Evolutionary conservation across 2,888 invertebrate species (phyloP).

Genomic region (Philopedon plagiatum): DNA sequence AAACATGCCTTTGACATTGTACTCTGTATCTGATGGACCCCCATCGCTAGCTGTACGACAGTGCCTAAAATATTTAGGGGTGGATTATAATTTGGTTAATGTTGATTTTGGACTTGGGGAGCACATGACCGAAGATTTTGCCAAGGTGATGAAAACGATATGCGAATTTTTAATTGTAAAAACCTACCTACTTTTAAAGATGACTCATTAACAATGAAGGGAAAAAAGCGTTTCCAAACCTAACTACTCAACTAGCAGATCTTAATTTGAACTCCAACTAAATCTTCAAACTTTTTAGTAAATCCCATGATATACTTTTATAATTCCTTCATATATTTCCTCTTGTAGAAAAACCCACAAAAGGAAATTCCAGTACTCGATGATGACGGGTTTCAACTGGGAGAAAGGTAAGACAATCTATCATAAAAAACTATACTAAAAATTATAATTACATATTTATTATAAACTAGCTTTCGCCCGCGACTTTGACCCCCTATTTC

Average conservation of each 20-base stretch:
- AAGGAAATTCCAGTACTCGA: constrained; percentile 85
- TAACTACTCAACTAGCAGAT: no score
- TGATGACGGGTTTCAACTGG: constrained; percentile 83
- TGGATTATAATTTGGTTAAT: constrained; percentile 77
- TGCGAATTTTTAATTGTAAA: no score
- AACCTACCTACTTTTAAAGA: no score
- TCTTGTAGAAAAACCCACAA: constrained; percentile 81
- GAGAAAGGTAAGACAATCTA: constrained; percentile 78
- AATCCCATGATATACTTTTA: no score
- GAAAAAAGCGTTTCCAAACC: no score
- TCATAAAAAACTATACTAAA: not conserved
- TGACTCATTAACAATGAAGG: no score
- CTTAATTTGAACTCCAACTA: no score
- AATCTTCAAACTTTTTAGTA: no score
- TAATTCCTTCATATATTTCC: no score
- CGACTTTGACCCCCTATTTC: not conserved
- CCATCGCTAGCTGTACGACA: constrained; percentile 83
- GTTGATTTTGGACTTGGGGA: constrained; percentile 82
- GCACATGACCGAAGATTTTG: constrained; percentile 81
- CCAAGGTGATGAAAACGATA: constrained; percentile 70
- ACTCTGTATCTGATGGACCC: constrained; percentile 83
- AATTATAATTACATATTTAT: no score
- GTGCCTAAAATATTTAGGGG: constrained; percentile 75
- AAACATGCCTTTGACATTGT: constrained; percentile 75
- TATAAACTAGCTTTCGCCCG: no score